These are phyloP conservation scores for Myotis davidii DNA, from an alignment of 2,113 vertebrate species.

Conservation along the genomic window DNA sequence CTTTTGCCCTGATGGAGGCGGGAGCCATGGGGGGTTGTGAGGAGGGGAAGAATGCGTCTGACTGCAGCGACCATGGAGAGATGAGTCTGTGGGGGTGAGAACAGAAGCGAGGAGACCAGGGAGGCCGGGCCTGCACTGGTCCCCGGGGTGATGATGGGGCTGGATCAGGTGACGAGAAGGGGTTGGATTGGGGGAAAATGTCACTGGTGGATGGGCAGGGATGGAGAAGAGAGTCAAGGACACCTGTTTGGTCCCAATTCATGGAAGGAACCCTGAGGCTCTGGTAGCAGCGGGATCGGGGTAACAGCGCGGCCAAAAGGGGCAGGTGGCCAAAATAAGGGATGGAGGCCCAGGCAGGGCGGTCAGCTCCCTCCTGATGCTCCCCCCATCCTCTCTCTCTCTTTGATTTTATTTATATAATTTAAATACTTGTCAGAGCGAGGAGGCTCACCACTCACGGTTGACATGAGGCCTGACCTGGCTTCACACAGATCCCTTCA, in stretches of 20 bases:
- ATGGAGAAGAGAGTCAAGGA: not conserved
- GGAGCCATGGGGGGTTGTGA: not conserved
- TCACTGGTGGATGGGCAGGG: too few relatives aligned
- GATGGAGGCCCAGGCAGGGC: not conserved
- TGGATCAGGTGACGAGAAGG: not conserved
- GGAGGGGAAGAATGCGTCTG: not conserved
- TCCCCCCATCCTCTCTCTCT: fast-evolving
- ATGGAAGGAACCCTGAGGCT: not conserved
- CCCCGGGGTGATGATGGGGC: not conserved
- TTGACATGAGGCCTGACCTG: not conserved
- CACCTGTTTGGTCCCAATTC: not conserved
- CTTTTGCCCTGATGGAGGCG: not conserved
- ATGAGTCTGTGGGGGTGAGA: not conserved
- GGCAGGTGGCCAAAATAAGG: not conserved
- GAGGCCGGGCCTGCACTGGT: not conserved
- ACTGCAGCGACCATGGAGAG: not conserved
- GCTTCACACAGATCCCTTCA: not conserved
- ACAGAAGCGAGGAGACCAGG: not conserved
- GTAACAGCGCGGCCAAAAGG: not conserved
- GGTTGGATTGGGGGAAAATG: not conserved
- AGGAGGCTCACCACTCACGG: not conserved
- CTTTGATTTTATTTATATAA: not conserved
- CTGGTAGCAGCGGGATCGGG: not conserved
- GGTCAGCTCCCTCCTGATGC: not conserved
- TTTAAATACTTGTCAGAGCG: not conserved